Evolutionary conservation across 2,113 vertebrate species (phyloP).

Genomic region (Xenopus tropicalis): UCB_Xtro_10.0 CM004449.2:91151001-91151500

Average conservation of each 20-base stretch:
- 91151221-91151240: slow-evolving; percentile 1
- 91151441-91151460: too few relatives aligned
- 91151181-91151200: slow-evolving; percentile 15
- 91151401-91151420: not conserved
- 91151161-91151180: slow-evolving; percentile 6
- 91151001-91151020: slow-evolving; percentile 17
- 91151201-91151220: slow-evolving; percentile 1
- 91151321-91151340: slow-evolving; percentile 20
- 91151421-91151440: too few relatives aligned
- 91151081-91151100: not conserved
- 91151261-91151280: slow-evolving; percentile 13
- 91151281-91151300: slow-evolving; percentile 32
- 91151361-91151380: not conserved
- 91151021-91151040: slow-evolving; percentile 20
- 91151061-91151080: slow-evolving; percentile 6
- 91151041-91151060: not conserved
- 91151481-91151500: too few relatives aligned
- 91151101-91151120: slow-evolving; percentile 6
- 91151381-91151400: not conserved
- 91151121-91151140: not conserved
- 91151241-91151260: slow-evolving; percentile 15
- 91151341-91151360: slow-evolving; percentile 16
- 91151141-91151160: slow-evolving; percentile 3
- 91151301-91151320: slow-evolving; percentile 11
- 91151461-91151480: too few relatives aligned